Conservation (phyloP, 2,113 vertebrate species). For the Poicephalus meyeri region DNA sequence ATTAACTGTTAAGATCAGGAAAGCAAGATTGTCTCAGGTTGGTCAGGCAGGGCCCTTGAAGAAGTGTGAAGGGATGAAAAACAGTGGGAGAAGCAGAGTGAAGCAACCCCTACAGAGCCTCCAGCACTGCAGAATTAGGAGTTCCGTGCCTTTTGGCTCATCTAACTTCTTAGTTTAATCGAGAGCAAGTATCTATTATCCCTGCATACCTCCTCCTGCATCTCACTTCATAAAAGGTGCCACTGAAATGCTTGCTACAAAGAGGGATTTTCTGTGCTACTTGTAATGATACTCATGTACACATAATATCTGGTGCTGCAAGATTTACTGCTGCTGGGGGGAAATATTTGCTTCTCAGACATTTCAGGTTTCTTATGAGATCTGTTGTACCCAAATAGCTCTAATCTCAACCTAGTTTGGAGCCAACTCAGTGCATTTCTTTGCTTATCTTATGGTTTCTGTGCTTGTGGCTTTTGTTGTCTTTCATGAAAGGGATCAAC, state of each 20-base stretch:
- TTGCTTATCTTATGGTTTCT: neutral
- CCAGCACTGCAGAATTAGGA: neutral
- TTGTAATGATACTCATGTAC: neutral
- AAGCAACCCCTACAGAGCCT: neutral
- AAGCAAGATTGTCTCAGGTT: neutral
- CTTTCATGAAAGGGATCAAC: neutral
- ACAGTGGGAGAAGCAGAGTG: neutral
- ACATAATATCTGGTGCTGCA: neutral
- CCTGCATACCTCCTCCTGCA: neutral
- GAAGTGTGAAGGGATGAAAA: neutral
- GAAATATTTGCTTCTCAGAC: neutral
- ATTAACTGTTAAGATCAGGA: slow-evolving; percentile 32
- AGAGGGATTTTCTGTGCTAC: neutral
- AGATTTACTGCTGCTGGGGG: neutral
- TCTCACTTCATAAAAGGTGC: neutral
- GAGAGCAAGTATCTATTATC: neutral
- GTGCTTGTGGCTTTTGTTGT: neutral
- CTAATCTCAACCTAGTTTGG: neutral
- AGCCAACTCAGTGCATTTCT: neutral
- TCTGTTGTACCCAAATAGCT: neutral
- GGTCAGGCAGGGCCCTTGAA: neutral
- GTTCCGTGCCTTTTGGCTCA: neutral
- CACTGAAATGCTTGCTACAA: neutral
- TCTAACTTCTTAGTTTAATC: neutral
- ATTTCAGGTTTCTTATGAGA: neutral